These are phyloP conservation scores for Sycophaga agraensis DNA, from an alignment of 1,140 invertebrate species.

Conservation along the genomic window DNA sequence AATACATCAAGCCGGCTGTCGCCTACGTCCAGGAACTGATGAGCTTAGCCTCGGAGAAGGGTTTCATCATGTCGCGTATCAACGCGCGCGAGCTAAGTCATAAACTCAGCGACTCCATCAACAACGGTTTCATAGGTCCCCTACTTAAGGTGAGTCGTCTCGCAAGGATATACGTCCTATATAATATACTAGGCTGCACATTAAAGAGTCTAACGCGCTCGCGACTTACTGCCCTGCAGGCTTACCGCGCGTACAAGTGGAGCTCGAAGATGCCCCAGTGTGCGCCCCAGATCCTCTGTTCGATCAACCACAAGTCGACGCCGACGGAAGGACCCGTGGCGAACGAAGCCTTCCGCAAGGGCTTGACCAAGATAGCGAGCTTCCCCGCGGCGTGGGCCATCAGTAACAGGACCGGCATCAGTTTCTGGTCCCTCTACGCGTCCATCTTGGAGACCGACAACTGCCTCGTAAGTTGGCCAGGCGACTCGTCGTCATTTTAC, in stretches of 20 bases:
- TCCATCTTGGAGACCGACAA: conserved; percentile 63
- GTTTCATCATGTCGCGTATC: conserved; percentile 62
- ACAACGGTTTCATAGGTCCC: conserved; percentile 77
- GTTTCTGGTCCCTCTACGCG: conserved; percentile 68
- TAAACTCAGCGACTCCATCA: conserved; percentile 74
- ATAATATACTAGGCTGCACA: too few relatives aligned
- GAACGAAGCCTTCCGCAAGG: conserved; percentile 47
- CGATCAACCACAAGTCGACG: conserved; percentile 66
- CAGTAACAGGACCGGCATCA: conserved; percentile 63
- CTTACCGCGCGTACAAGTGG: conserved; percentile 75
- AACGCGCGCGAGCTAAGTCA: conserved; percentile 70
- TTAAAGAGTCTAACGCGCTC: too few relatives aligned
- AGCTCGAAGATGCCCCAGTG: conserved; percentile 68
- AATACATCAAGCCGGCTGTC: conserved; percentile 74
- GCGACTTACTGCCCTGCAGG: conserved; percentile 33
- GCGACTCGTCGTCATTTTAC: too few relatives aligned
- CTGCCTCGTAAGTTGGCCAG: conserved; percentile 63
- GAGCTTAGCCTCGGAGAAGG: conserved; percentile 67
- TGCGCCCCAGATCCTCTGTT: conserved; percentile 74
- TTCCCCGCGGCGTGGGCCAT: conserved; percentile 70
- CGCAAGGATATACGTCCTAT: background rate
- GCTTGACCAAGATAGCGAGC: conserved; percentile 72
- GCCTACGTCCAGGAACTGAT: conserved; percentile 70
- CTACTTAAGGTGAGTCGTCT: conserved; percentile 62
- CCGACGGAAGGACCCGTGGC: conserved; percentile 37